Conservation (phyloP, 1,140 invertebrate species). For the Drosophila baimaii region DNA sequence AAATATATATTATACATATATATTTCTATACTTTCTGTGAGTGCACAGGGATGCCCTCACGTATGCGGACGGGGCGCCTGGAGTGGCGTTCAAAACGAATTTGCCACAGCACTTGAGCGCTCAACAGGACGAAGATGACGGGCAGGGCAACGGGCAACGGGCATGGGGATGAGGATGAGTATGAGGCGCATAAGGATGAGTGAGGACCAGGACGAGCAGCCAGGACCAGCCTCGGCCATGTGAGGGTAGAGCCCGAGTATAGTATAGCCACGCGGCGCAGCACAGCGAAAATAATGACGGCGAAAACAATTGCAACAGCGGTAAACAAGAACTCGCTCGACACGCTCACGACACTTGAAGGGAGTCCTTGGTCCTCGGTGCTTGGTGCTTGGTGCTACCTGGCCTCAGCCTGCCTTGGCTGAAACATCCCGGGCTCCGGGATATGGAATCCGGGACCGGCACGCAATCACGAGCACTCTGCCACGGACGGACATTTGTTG, state of each 20-base stretch:
- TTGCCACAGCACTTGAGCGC: slow-evolving; percentile 82
- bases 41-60: slow-evolving; percentile 41
- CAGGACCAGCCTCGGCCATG: slow-evolving; percentile 15
- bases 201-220: slow-evolving; percentile 21
- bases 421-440: slow-evolving; percentile 25
- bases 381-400: slow-evolving; percentile 29
- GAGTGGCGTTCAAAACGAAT: slow-evolving; percentile 81
- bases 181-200: slow-evolving; percentile 16
- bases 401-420: slow-evolving; percentile 30
- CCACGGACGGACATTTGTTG: slow-evolving; percentile 45
- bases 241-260: slow-evolving; percentile 5
- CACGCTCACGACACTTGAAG: slow-evolving; percentile 74
- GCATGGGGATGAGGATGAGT: slow-evolving; percentile 29
- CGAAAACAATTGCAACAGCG: slow-evolving; percentile 79
- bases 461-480: slow-evolving; percentile 71
- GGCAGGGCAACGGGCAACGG: slow-evolving; percentile 38
- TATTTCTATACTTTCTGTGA: background rate
- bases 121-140: slow-evolving; percentile 61
- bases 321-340: slow-evolving; percentile 79
- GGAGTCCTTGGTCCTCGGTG: slow-evolving; percentile 12
- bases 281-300: slow-evolving; percentile 77
- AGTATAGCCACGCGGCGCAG: slow-evolving; percentile 27
- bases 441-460: slow-evolving; percentile 34
- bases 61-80: slow-evolving; percentile 53
- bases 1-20: rapidly evolving